Evolutionary conservation across 1,140 invertebrate genomes (phyloP).

Genomic region (Drosophila virilis): DNA sequence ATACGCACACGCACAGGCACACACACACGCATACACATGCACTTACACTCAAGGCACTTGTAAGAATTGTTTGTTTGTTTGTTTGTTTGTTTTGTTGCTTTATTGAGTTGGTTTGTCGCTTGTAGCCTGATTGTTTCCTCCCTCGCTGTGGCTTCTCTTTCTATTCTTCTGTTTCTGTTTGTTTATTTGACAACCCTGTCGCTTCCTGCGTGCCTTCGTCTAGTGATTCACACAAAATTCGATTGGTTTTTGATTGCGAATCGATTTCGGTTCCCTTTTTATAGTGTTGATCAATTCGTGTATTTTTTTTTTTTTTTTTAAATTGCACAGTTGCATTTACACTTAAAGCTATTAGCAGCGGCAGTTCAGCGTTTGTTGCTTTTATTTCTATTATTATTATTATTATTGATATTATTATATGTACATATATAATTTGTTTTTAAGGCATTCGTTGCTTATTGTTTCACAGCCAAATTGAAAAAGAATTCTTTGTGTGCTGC

Average conservation of each 20-base stretch:
- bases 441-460: slow-evolving; percentile 59
- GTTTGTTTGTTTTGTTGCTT: background rate
- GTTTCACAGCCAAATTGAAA: slow-evolving; percentile 80
- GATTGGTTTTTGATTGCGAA: slow-evolving; percentile 13
- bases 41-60: slow-evolving; percentile 37
- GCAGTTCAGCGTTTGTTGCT: too few relatives aligned
- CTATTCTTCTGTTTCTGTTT: slow-evolving; percentile 6
- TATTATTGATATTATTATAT: background rate
- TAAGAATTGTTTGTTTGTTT: slow-evolving; percentile 31
- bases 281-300: background rate
- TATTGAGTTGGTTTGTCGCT: slow-evolving; percentile 11
- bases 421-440: background rate
- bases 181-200: slow-evolving; percentile 8
- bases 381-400: background rate
- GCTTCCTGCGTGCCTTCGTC: slow-evolving; percentile 18
- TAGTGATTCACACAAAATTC: slow-evolving; percentile 7
- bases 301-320: background rate
- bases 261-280: background rate
- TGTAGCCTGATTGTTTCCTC: background rate
- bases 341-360: background rate
- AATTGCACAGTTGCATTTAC: background rate
- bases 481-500: slow-evolving; percentile 69
- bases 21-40: background rate
- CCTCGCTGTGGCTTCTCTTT: background rate
- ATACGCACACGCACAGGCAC: background rate